Evolutionary conservation across 2,113 vertebrate species (phyloP), one percentile per base, ranked within the genome.

Genomic region (Sula dactylatra): DNA sequence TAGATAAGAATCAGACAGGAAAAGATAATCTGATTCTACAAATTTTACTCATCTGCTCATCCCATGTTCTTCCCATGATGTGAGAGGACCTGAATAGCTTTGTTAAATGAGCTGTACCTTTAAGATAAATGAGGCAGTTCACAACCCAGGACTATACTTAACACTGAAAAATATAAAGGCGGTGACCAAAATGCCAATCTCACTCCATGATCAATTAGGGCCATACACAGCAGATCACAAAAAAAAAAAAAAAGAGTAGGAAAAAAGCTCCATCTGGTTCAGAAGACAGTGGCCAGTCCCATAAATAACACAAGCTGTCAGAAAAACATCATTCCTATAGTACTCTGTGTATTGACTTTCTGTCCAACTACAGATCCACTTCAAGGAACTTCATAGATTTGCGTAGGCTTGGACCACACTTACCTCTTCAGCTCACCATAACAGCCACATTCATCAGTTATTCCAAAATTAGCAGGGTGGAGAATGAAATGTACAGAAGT

Each of bases 281-380:
- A 88, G 89, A 96, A 95, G 95, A 93, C 38, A 94, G 91, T 93
- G 93, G 84, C 91, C 77, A 96, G 95, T 93, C 77, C 83, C 78
- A 96, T 93, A 96, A 97, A 96, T 97, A 97, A 93, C 95, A 95
- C 95, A 97, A 97, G 96, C 90, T 95, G 90, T 96, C 91, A 93
- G 82, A 88, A 84, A 94, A 96, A 78, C 88, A 93, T 92, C 86
- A 92, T 93, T 97, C 92, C 88, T 97, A 61, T 92, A 97, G 83
- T 92, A 86, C 47, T 88, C 27, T 61, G 29, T 84, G 79, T 88
- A 32, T 93, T 91, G 83, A 61, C 34, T 93, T 92, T 94, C 88
- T 86, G 52, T 95, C 88, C 80, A 86, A 38, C 56, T 88, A 42
- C 56, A 56, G 64, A 86, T 91, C 24, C 44, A 52, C 61, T 70